Conservation (phyloP, 2,797 vertebrate genomes). For the Craterocephalus amniculus region DNA sequence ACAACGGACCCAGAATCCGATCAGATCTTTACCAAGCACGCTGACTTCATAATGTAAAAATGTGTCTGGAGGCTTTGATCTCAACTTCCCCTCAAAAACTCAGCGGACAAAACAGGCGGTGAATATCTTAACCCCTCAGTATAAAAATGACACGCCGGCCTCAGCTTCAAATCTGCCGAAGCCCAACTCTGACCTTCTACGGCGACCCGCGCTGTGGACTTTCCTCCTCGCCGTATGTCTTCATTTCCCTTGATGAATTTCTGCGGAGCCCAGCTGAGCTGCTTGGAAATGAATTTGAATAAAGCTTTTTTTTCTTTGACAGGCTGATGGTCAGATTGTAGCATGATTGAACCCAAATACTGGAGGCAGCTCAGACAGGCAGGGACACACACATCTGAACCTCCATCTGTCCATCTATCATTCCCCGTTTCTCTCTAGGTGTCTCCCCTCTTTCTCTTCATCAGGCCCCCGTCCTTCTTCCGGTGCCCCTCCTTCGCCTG, state of each 20-base stretch:
- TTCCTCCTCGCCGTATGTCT: constrained; percentile 53
- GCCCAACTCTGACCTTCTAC: constrained; percentile 64
- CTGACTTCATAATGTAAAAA: constrained; percentile 38
- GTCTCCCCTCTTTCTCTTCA: neutral
- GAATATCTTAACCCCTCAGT: constrained; percentile 58
- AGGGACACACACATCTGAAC: constrained; percentile 39
- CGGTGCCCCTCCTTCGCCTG: constrained; percentile 68
- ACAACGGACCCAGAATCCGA: constrained; percentile 33
- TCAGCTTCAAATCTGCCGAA: constrained; percentile 60
- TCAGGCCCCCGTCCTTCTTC: constrained; percentile 41
- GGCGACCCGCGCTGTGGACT: constrained; percentile 39
- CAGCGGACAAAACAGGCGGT: constrained; percentile 52
- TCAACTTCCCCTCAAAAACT: constrained; percentile 29
- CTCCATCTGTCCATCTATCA: constrained; percentile 45
- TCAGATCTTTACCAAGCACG: constrained; percentile 25
- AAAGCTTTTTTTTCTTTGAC: constrained; percentile 17
- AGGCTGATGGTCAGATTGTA: constrained; percentile 61
- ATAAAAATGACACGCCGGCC: constrained; percentile 66
- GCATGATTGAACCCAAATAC: constrained; percentile 48
- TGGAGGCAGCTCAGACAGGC: constrained; percentile 59
- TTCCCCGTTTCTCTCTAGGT: constrained; percentile 31
- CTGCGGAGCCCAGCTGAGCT: constrained; percentile 27
- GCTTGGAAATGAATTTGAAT: constrained; percentile 30
- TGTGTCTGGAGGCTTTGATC: constrained; percentile 9
- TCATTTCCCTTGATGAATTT: constrained; percentile 61